Conservation (phyloP, 2,888 invertebrate species). For the Automeris io region DNA sequence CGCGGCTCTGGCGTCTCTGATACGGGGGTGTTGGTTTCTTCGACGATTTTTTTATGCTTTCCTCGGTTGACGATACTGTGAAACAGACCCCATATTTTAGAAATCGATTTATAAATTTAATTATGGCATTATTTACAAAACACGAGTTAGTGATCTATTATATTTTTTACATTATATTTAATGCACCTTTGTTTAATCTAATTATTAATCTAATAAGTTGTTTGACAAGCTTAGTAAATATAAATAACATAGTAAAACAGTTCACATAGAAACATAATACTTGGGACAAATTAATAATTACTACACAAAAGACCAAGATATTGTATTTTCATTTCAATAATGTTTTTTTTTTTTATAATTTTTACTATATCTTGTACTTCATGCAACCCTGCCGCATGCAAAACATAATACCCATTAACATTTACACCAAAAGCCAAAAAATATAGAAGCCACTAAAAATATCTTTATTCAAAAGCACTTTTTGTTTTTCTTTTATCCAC, state of each 20-base stretch:
- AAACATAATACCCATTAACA: neutral
- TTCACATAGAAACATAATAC: neutral
- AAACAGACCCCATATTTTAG: conserved; percentile 6
- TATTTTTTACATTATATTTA: no score
- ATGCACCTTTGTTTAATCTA: no score
- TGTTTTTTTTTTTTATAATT: no score
- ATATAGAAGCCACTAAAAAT: neutral
- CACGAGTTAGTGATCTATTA: no score
- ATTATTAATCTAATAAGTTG: no score
- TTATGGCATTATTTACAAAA: neutral
- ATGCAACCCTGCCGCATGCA: neutral
- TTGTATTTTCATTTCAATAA: no score
- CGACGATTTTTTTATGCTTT: conserved; percentile 57
- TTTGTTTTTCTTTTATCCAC: no score
- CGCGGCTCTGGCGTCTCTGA: conserved; percentile 40
- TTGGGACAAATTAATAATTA: neutral
- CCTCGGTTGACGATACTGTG: conserved; percentile 50
- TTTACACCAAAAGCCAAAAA: neutral
- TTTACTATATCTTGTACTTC: no score
- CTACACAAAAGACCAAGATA: neutral
- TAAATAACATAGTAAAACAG: neutral
- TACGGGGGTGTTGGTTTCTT: conserved; percentile 47
- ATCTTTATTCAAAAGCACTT: no score
- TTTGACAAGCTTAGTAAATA: no score
- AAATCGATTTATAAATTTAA: neutral